A percentile compares a stretch with the other conserved stretches of the same genome.
These are phyloP conservation scores for Pomatostomus ruficeps DNA, from an alignment of 2,113 vertebrate genomes.

Conservation along the genomic window DNA sequence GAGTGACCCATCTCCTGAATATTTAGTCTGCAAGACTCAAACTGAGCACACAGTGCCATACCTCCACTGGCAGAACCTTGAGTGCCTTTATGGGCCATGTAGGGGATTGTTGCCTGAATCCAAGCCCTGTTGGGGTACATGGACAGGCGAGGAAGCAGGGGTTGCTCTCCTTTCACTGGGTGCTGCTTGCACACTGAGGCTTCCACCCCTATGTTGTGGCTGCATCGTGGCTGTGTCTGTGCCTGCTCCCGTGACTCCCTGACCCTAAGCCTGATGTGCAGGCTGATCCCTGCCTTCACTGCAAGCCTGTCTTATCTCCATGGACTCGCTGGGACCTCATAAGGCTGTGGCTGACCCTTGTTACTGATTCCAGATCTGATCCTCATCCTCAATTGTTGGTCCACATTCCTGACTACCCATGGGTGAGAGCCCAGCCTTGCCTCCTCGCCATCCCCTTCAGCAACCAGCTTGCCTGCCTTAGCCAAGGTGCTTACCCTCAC, in stretches of 20 bases:
- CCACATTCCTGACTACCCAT: accelerated
- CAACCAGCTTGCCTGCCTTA: background rate
- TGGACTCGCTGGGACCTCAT: too few species aligned
- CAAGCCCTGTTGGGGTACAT: too few species aligned
- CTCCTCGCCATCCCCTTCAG: accelerated
- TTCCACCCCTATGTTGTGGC: accelerated
- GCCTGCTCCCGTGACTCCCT: background rate
- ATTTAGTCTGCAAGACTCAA: background rate
- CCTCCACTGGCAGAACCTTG: background rate
- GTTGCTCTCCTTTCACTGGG: background rate
- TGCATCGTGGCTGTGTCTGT: accelerated
- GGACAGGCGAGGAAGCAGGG: background rate
- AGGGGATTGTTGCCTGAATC: background rate
- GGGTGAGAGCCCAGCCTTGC: background rate
- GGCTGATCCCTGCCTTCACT: background rate
- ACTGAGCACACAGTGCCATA: background rate
- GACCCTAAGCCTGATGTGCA: background rate
- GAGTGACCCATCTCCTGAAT: background rate
- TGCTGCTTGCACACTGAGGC: accelerated
- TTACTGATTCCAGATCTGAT: background rate
- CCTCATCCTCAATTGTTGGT: background rate
- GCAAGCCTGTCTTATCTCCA: background rate
- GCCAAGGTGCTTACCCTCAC: accelerated
- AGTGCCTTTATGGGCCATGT: background rate
- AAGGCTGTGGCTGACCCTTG: background rate